Base-by-base conservation (phyloP, 2,888 invertebrate genomes). In the Drosophila mimica region DNA sequence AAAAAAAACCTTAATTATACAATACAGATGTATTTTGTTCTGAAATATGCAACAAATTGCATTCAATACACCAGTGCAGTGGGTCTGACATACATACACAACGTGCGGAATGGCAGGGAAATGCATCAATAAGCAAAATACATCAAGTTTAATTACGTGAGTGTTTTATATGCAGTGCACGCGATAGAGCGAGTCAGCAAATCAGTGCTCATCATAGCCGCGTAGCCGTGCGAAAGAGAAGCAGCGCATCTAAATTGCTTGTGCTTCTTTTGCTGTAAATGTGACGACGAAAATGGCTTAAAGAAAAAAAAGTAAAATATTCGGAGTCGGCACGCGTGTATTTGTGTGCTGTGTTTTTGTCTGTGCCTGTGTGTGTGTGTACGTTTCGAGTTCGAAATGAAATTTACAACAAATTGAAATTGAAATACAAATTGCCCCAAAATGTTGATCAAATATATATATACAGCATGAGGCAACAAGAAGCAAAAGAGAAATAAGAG, bases 131-230 rank as follows among this genome's bases (percentile, higher is more conserved):
- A 71, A 75, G 76, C 64, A 65, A 72, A 75, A 80, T 76, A 73
- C 63, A 77, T 76, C 36, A 81, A 77, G 64, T 78, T 83, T 68
- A 83, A 83, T 83, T 86, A 83, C 79, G 83, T 83, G 83, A 83
- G 87, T 83, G 80, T 65, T 46, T 76, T 72, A 72, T 76, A 78
- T 73, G 78, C 65, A 74, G 71, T 48, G 68, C 73, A 78, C 70
- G 81, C 77, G 82, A 62, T 73, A 85, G 82, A 83, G 86, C 81
- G 82, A 81, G 83, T 79, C 82, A 56, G 87, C 76, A 83, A 87
- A 84, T 87, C 83, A 77, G 79, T 83, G 87, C 70, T 54, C 56
- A 74, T 38, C 62, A 34, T 71, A 34, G 61, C 43, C 43, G 81
- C 49, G 36, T 25, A 72, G 79, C 40, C 28, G 79, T 74, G 66